Conservation (phyloP, 2,888 invertebrate species). For the Tinea pellionella region DNA sequence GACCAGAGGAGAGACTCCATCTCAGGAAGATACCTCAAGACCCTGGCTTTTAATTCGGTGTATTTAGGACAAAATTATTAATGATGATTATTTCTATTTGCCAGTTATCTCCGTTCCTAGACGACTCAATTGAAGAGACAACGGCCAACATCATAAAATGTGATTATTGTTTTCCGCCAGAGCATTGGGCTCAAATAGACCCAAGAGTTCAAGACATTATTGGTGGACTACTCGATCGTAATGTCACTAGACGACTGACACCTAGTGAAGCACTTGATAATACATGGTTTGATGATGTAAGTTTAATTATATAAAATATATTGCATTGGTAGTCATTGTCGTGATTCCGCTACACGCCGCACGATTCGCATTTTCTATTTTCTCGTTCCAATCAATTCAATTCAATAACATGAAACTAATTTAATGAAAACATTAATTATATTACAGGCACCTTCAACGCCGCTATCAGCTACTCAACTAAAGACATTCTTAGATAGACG, state of each 20-base stretch:
- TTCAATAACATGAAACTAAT: too few species aligned
- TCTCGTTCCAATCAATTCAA: too few species aligned
- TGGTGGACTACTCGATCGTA: constrained; percentile 71
- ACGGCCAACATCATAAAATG: constrained; percentile 85
- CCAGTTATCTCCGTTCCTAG: constrained; percentile 84
- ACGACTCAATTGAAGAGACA: constrained; percentile 86
- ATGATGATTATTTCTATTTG: constrained; percentile 9
- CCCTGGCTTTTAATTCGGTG: too few species aligned
- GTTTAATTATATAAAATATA: background rate
- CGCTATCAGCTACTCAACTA: constrained; percentile 44
- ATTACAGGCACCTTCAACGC: constrained; percentile 36
- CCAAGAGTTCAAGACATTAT: constrained; percentile 77
- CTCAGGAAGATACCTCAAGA: too few species aligned
- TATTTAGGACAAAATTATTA: background rate
- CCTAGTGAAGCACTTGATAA: constrained; percentile 41
- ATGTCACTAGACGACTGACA: constrained; percentile 39
- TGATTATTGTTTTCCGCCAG: constrained; percentile 85
- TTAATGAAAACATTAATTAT: background rate
- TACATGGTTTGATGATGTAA: constrained; percentile 53
- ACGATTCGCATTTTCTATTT: too few species aligned
- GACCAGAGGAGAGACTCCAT: too few species aligned
- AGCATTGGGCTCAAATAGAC: constrained; percentile 78
- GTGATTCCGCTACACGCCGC: too few species aligned
- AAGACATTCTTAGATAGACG: constrained; percentile 59
- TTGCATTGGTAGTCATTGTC: too few species aligned